Evolutionary conservation across 2,797 vertebrate genomes (phyloP).

Genomic region (Leucoraja ocellata): DNA sequence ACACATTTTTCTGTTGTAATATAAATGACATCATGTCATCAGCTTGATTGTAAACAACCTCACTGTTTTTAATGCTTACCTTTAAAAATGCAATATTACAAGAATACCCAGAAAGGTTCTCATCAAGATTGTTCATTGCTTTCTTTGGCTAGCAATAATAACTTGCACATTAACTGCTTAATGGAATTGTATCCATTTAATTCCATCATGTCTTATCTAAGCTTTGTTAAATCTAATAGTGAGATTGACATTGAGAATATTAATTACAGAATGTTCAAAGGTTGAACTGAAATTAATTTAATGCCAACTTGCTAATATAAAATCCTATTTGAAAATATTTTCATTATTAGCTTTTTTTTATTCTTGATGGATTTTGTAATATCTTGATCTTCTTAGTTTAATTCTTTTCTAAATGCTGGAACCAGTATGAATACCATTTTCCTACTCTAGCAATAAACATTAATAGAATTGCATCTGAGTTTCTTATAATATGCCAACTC

Average conservation of each 20-base stretch:
- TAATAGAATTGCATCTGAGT: neutral
- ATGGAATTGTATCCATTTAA: slow-evolving; percentile 29
- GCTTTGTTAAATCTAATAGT: slow-evolving; percentile 29
- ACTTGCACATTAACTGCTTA: neutral
- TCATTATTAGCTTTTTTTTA: neutral
- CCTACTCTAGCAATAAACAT: neutral
- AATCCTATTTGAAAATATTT: slow-evolving; percentile 21
- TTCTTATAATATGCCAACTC: neutral
- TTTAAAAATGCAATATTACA: slow-evolving; percentile 9
- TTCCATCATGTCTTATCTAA: neutral
- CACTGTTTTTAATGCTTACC: neutral
- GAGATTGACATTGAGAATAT: slow-evolving; percentile 24
- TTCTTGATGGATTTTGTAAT: neutral
- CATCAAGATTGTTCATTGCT: slow-evolving; percentile 11
- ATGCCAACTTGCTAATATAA: slow-evolving; percentile 16
- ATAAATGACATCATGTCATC: neutral
- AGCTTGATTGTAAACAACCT: neutral
- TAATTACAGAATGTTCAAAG: slow-evolving; percentile 12
- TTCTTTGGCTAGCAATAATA: neutral
- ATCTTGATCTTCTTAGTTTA: neutral
- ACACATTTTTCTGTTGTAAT: neutral
- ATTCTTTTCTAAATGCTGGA: neutral
- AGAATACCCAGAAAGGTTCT: neutral
- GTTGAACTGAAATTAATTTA: slow-evolving; percentile 24
- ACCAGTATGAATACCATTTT: neutral